Evolutionary conservation across 2,888 invertebrate genomes (phyloP), one percentile per base, ranked within the genome.

Genomic region (Alloscopus bannaensis): DNA sequence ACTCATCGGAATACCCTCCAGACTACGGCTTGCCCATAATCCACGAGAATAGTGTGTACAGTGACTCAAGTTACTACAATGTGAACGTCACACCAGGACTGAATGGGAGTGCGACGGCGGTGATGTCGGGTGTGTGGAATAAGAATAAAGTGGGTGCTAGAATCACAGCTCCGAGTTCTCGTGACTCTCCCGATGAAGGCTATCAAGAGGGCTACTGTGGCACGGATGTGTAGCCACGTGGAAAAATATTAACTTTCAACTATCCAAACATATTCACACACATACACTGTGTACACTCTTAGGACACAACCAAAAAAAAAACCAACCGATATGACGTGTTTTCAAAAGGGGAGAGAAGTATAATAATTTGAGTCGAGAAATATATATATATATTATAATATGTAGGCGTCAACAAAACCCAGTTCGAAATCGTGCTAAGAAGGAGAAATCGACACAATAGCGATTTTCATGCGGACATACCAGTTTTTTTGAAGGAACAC

Each of bases 121-220:
- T 95, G 95, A 81, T 95, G 95, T 76, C 89, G 95, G 87, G 95
- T 94, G 31, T 95, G 95, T 24, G 95, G 95, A 52, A 93, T 94
- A 79, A 94, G 94, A 83, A 91, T 95, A 84, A 95, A 95, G 89
- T 92, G 82, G 86, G 86, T 83, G 83, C 84, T 75, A 81, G 85
- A 83, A 86, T 81, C 78, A 82, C 83, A 24, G 86, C 86, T 18
- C 86, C 86, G 16, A 82, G 86, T 60, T 83, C 87, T 87, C 92
- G 95, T 87, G 95, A 94, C 88, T 94, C 95, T 26, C 94, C 95
- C 50, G 96, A 96, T 87, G 96, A 96, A 89, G 95, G 95, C 82
- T 96, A 95, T 88, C 95, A 95, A 89, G 96, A 96, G 90, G 96
- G 96, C 36, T 86, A 87, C 87, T 95, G 95, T 89, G 95, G 95